A percentile compares a stretch with the other conserved stretches of the same genome.
Conservation (phyloP, 1,140 invertebrate genomes). For the Aethina tumida region DNA sequence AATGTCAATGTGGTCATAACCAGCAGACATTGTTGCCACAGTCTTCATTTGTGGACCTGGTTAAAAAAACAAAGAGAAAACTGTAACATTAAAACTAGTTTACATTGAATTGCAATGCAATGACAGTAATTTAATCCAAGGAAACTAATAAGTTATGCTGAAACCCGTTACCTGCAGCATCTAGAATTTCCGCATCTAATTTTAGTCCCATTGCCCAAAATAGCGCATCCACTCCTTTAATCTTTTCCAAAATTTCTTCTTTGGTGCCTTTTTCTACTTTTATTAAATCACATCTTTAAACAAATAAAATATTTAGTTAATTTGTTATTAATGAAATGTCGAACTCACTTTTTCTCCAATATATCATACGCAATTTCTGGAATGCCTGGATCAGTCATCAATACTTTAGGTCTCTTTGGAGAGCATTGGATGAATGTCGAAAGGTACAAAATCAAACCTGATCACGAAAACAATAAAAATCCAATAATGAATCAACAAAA, state of each 20-base stretch:
- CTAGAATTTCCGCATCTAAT: slow-evolving; percentile 26
- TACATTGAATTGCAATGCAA: too few species aligned
- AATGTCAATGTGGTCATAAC: slow-evolving; percentile 63
- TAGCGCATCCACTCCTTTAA: slow-evolving; percentile 25
- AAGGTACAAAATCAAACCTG: too few species aligned
- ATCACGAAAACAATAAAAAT: too few species aligned
- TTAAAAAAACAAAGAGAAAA: slow-evolving; percentile 7
- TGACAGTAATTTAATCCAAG: too few species aligned
- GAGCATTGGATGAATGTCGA: too few species aligned
- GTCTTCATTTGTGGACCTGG: slow-evolving; percentile 66
- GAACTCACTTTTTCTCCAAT: too few species aligned
- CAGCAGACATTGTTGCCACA: slow-evolving; percentile 79
- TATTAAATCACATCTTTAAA: slow-evolving; percentile 24
- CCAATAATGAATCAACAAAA: too few species aligned
- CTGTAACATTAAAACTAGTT: not conserved
- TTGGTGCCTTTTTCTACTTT: slow-evolving; percentile 11
- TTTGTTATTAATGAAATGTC: too few species aligned
- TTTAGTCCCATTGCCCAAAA: slow-evolving; percentile 22
- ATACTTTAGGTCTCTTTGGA: too few species aligned
- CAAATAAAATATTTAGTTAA: too few species aligned
- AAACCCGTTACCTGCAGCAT: slow-evolving; percentile 25
- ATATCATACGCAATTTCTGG: too few species aligned
- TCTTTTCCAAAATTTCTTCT: slow-evolving; percentile 20
- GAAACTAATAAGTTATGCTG: not conserved
- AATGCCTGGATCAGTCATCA: too few species aligned